Percentiles rank a stretch among this genome's conserved stretches.
These are phyloP conservation scores for Cheilosia vernalis DNA, from an alignment of 2,888 invertebrate species.

Conservation along the genomic window DNA sequence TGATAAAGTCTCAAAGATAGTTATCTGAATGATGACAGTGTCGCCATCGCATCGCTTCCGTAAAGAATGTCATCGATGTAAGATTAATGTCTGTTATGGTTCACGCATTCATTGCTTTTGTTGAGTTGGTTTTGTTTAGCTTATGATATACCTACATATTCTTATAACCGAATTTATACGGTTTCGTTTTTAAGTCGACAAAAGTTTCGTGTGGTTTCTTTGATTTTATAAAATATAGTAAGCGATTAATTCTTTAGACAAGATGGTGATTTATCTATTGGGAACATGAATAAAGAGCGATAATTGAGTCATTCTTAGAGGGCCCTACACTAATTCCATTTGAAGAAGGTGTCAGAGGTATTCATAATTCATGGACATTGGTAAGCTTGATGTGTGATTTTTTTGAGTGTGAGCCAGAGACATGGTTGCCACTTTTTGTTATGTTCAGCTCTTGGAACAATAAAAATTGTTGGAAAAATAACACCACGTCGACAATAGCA, in stretches of 20 bases:
- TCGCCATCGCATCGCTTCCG: conserved; percentile 7
- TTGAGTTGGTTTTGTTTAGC: conserved; percentile 36
- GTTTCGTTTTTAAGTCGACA: conserved; percentile 47
- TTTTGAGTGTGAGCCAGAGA: no score
- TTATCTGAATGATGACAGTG: conserved; percentile 50
- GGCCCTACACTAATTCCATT: not conserved
- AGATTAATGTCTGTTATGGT: conserved; percentile 60
- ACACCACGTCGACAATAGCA: no score
- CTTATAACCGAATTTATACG: conserved; percentile 40
- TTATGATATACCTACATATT: conserved; percentile 21
- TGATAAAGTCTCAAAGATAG: conserved; percentile 34
- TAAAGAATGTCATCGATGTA: conserved; percentile 46
- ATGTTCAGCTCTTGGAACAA: no score
- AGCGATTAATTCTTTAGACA: conserved; percentile 48
- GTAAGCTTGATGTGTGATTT: no score
- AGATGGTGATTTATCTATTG: not conserved
- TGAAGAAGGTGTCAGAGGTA: no score
- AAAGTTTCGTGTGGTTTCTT: conserved; percentile 16
- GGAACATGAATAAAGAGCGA: not conserved
- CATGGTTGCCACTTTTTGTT: no score
- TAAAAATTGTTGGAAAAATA: no score
- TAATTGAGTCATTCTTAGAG: conserved; percentile 27
- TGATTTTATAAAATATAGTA: not conserved
- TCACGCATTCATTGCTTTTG: conserved; percentile 54
- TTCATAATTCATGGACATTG: no score